Conservation (phyloP, 2,797 vertebrate genomes). For the Emydoidea blandingii region DNA sequence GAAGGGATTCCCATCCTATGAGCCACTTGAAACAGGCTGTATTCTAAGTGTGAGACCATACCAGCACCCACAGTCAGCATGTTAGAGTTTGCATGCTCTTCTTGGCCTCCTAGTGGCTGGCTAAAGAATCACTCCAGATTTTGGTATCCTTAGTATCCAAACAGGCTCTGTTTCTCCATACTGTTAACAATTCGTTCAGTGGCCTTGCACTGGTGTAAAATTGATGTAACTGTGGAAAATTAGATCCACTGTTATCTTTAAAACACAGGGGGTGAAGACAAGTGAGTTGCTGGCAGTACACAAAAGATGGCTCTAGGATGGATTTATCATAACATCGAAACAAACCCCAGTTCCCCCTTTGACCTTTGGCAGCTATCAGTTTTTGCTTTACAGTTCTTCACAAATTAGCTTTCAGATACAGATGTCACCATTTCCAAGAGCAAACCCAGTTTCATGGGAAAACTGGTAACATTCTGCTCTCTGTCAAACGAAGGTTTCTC, state of each 20-base stretch:
- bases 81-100: not conserved
- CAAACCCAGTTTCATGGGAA: fast-evolving
- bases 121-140: not conserved
- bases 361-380: not conserved
- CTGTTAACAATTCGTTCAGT: not conserved
- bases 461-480: not conserved
- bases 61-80: not conserved
- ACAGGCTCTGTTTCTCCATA: not conserved
- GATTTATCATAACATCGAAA: not conserved
- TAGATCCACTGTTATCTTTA: not conserved
- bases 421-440: not conserved
- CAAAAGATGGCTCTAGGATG: not conserved
- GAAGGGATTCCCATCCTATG: not conserved
- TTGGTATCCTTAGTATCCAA: not conserved
- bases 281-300: not conserved
- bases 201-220: not conserved
- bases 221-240: not conserved
- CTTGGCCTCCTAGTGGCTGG: slow-evolving; percentile 21
- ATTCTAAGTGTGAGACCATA: fast-evolving
- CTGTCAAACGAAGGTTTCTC: fast-evolving
- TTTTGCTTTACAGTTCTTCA: not conserved
- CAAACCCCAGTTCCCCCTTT: not conserved
- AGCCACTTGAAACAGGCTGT: not conserved
- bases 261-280: not conserved
- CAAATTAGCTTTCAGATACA: not conserved